Base-by-base conservation (phyloP, 2,113 vertebrate genomes). In the Podilymbus podiceps region DNA sequence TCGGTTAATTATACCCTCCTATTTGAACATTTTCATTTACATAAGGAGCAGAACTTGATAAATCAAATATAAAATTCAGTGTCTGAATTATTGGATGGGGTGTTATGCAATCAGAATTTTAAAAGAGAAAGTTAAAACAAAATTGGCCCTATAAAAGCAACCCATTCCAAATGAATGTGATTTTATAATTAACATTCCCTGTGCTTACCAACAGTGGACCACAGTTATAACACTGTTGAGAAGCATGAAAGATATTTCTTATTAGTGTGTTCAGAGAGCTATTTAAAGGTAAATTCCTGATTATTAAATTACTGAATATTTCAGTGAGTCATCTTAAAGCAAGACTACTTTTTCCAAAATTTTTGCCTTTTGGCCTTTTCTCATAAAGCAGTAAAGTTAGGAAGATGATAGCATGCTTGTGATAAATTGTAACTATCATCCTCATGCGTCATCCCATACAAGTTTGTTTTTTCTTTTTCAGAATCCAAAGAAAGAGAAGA, bases 61-160 rank as follows among this genome's bases (percentile, higher is more conserved):
- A 95, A 74, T 82, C 68, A 67, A 76, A 40, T 80, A 64, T 40
- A 88, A 93, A 77, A 68, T 91, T 77, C 87, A 68, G 79, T 81
- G 22, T 69, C 35, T 64, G 73, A 62, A 46, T 90, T 94, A 89
- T 84, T 95, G 69, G 33, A 40, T 73, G 16, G 64, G 35, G n/a
- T 47, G 90, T 95, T 95, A 95, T 33, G 40, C 82, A 93, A 93
- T 73, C 46, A 71, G 76, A 91, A 78, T 95, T 94, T 78, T 91
- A 93, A 87, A 95, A 94, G 44, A 50, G n/a, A 30, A 89, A 85
- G 56, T 86, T 91, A 84, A 83, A 90, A 24, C 15, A 66, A 82
- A 91, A 62, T 49, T 88, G 12, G 46, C 28, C 40, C 31, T 53
- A 20, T 28, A 72, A 69, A 85, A 79, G 22, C 42, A 79, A 82